Evolutionary conservation across 1,140 invertebrate species (phyloP).

Genomic region (Polypedilum pembai): DNA sequence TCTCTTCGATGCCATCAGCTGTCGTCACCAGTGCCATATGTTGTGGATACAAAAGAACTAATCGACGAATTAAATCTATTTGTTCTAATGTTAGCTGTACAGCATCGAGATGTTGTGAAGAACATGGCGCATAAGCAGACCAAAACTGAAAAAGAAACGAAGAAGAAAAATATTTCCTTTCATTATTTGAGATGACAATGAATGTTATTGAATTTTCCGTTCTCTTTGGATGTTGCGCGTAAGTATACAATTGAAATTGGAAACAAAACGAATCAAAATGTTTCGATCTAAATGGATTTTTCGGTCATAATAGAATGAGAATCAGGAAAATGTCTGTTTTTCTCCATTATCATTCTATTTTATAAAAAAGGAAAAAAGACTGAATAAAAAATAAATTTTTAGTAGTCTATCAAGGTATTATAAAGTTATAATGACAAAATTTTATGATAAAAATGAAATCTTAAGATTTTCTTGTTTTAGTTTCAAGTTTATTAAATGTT

Average conservation of each 20-base stretch:
- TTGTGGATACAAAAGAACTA: conserved; percentile 71
- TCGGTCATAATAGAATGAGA: background rate
- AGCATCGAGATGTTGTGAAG: conserved; percentile 74
- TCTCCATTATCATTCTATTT: background rate
- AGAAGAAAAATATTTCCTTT: conserved; percentile 19
- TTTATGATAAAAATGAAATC: background rate
- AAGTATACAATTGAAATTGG: background rate
- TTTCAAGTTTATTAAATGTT: no score
- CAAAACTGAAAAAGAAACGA: conserved; percentile 61
- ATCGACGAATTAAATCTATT: conserved; percentile 75
- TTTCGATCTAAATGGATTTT: background rate
- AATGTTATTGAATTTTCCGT: background rate
- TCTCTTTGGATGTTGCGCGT: background rate
- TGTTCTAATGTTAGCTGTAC: conserved; percentile 79
- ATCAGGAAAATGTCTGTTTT: background rate
- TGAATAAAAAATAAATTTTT: no score
- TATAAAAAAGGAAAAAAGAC: no score
- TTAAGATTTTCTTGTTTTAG: background rate
- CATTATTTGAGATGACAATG: conserved; percentile 1
- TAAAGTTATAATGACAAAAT: conserved; percentile 22
- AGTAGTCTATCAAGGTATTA: background rate
- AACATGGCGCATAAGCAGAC: conserved; percentile 79
- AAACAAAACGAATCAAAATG: background rate
- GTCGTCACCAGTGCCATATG: conserved; percentile 69
- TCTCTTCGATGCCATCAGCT: conserved; percentile 57